A percentile compares a stretch with the other conserved stretches of the same genome.
Conservation (phyloP, 2,888 invertebrate species). For the Nomada flava region DNA sequence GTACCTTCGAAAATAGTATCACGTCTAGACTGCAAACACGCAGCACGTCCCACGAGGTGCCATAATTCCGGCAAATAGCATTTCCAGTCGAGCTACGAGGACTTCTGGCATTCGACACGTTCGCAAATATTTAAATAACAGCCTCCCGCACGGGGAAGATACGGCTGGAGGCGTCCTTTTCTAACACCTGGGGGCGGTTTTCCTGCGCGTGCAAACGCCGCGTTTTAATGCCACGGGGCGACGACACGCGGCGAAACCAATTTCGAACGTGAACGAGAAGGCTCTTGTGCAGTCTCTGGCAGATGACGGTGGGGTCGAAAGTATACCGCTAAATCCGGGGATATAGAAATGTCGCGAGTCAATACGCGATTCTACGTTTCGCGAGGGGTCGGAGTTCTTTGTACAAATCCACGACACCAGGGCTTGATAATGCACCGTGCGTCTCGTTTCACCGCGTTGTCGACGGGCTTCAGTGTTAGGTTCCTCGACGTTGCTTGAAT, state of each 20-base stretch:
- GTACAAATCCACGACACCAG: constrained; percentile 30
- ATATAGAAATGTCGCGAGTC: constrained; percentile 50
- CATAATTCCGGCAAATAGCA: constrained; percentile 43
- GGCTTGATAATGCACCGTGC: constrained; percentile 66
- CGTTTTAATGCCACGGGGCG: constrained; percentile 47
- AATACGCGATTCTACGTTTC: constrained; percentile 33
- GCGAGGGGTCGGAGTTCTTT: constrained; percentile 34
- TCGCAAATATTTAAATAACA: constrained; percentile 57
- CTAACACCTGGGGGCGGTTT: constrained; percentile 6
- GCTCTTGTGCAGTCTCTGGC: neutral
- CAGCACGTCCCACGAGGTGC: neutral
- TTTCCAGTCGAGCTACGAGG: constrained; percentile 6
- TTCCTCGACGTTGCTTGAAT: constrained; percentile 53
- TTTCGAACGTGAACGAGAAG: constrained; percentile 20
- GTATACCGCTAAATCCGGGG: constrained; percentile 30
- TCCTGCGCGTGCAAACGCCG: constrained; percentile 23
- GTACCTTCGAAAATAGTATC: neutral
- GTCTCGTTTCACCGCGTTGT: constrained; percentile 47
- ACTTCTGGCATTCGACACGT: constrained; percentile 38
- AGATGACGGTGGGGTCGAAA: constrained; percentile 5
- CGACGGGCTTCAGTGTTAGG: constrained; percentile 44
- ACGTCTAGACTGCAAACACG: neutral
- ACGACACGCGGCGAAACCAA: constrained; percentile 47
- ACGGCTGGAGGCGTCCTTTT: constrained; percentile 17
- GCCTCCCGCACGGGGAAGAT: constrained; percentile 17